Evolutionary conservation across 2,797 vertebrate species (phyloP).

Genomic region (Amblyopsis hoosieri): DNA sequence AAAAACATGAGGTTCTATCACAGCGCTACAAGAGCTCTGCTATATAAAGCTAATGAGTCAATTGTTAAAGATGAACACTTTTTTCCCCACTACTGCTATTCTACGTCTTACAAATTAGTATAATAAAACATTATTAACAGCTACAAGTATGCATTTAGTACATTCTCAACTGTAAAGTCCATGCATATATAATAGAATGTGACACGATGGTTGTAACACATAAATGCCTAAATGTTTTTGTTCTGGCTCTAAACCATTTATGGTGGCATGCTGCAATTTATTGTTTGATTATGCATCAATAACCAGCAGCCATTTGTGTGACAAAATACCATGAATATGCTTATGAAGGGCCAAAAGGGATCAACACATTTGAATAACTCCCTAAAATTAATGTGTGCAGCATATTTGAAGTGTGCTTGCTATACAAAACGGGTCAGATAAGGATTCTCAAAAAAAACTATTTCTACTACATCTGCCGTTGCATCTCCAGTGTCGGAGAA

Average conservation of each 20-base stretch:
- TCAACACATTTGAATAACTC: constrained; percentile 64
- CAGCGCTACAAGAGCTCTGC: constrained; percentile 15
- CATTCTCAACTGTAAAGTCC: constrained; percentile 19
- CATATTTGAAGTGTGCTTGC: constrained; percentile 55
- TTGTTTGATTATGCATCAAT: constrained; percentile 63
- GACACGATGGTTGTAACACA: constrained; percentile 44
- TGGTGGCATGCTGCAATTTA: constrained; percentile 45
- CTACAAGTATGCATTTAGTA: constrained; percentile 24
- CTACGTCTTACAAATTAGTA: constrained; percentile 18
- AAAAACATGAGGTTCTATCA: constrained; percentile 21
- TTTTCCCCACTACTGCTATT: constrained; percentile 13
- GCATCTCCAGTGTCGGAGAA: constrained; percentile 1
- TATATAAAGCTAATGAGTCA: constrained; percentile 25
- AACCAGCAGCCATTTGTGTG: constrained; percentile 63
- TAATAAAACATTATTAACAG: constrained; percentile 25
- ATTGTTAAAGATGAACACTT: constrained; percentile 22
- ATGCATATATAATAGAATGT: constrained; percentile 27
- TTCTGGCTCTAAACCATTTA: constrained; percentile 54
- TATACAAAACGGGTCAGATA: constrained; percentile 51
- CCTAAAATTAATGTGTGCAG: constrained; percentile 60
- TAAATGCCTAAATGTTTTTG: constrained; percentile 54
- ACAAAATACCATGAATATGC: constrained; percentile 72
- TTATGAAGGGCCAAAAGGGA: constrained; percentile 68
- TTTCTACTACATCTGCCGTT: constrained; percentile 37
- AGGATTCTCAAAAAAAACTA: constrained; percentile 37